Base-by-base conservation (phyloP, 2,797 vertebrate species). In the Pangasius krempfi region DNA sequence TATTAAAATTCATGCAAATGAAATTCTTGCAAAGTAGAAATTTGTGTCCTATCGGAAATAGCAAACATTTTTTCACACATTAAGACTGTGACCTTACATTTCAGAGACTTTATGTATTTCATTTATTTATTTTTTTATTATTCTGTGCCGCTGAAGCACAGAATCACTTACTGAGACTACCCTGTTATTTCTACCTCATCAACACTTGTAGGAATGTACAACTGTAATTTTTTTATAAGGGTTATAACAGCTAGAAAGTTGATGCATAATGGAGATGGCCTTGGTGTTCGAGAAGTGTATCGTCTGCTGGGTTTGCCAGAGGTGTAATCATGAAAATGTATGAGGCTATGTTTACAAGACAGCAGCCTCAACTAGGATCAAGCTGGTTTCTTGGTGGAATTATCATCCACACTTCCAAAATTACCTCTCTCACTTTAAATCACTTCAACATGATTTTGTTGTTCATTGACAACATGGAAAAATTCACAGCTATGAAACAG, bases 301-400 rank as follows among this genome's bases (percentile, higher is more conserved):
- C 10, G 4, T 30, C 30, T 56, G 30, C n/a, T 1, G 18, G 1
- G 30, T 80, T 78, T 78, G 52, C 30, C 79, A 81, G 52, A 40
- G n/a, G 30, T 58, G 20, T 81, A 81, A 81, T 81, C 30, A 58
- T 37, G 33, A 81, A 60, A 81, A 58, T 60, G 33, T 37, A 80
- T 58, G 4, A 10, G 18, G 18, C 30, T 37, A 0, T 37, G 16
- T 81, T 58, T 81, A 37, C 78, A 37, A 81, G 30, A 79, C 50
- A 54, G 50, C n/a, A 33, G 7, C 4, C 16, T 79, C 7, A 54
- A 54, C 6, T 30, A 27, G 14, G n/a, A 30, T 79, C 50, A 79
- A 79, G n/a, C 14, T 54, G 47, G 0, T 54, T 30, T 79, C 27
- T 30, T 54, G 50, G n/a, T 13, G 10, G 50, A 22, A 54, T 33